Evolutionary conservation across 2,888 invertebrate species (phyloP).

Genomic region (Hyles lineata): DNA sequence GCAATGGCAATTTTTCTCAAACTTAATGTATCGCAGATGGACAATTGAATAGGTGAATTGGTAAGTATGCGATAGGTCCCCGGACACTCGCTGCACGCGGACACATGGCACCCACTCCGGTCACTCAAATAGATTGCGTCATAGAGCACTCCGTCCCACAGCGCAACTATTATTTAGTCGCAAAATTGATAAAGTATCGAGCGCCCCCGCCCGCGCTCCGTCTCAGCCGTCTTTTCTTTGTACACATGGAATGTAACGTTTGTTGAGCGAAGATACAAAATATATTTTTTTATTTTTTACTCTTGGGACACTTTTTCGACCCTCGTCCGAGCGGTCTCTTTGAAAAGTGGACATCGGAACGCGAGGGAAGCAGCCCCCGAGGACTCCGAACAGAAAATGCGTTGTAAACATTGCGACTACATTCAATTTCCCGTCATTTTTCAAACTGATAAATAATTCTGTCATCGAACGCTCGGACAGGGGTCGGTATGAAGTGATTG

Average conservation of each 20-base stretch:
- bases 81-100: conserved; percentile 36
- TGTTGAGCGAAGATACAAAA: conserved; percentile 76
- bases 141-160: conserved; percentile 67
- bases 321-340: conserved; percentile 85
- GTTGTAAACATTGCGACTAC: conserved; percentile 86
- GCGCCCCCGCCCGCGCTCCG: conserved; percentile 55
- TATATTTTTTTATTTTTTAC: conserved; percentile 83
- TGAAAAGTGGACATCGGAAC: conserved; percentile 85
- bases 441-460: conserved; percentile 86
- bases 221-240: conserved; percentile 74
- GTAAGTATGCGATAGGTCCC: conserved; percentile 48
- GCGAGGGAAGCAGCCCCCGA: conserved; percentile 84
- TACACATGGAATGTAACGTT: conserved; percentile 73
- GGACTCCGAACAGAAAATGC: conserved; percentile 83
- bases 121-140: conserved; percentile 81
- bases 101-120: conserved; percentile 62
- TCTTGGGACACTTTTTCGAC: conserved; percentile 85
- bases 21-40: conserved; percentile 24
- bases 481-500: conserved; percentile 85
- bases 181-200: conserved; percentile 77
- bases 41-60: conserved; percentile 40
- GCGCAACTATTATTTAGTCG: conserved; percentile 75
- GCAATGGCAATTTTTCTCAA: conserved; percentile 13
- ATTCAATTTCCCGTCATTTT: conserved; percentile 86
- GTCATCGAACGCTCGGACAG: conserved; percentile 84